Evolutionary conservation across 2,113 vertebrate species (phyloP), one percentile per base, ranked within the genome.

Genomic region (Terrapene triunguis): DNA sequence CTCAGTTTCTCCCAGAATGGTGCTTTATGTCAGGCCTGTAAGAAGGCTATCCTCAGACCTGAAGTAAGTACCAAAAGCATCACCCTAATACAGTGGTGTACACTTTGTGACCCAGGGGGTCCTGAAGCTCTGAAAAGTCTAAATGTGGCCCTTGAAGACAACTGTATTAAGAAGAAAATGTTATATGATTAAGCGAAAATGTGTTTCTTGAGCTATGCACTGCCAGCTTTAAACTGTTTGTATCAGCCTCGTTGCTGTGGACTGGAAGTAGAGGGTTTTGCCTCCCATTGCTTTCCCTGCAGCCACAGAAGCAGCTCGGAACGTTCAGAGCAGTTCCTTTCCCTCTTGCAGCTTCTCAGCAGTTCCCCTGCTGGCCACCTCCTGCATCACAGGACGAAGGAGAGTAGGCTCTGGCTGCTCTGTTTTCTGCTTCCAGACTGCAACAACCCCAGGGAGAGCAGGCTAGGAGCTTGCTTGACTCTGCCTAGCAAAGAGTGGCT

Each of bases 21-120:
- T 38, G 99, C 99, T 54, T 97, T 99, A 90, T 99, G 99, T 98
- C 99, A 99, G 22, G 98, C 98, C 94, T 99, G 99, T 97, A 97
- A 94, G 97, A 98, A 99, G 90, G 99, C 99, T 47, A 98, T 98
- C 1, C 98, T 99, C 94, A 98, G 98, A 92, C 98, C 98, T 21
- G 99, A 99, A 99, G 99, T 99, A 98, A 97, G 97, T 96, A 50
- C 3, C 59, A n/a, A 76, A 8, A 32, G n/a, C 19, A 53, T n/a
- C 11, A 55, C 86, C 29, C 38, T 72, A 21, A 72, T 81, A 32
- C 2, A 38, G 19, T 38, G 10, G 4, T 50, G 22, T 78, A 25
- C 24, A 78, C 6, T 44, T 47, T 44, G 22, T 44, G 22, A 44
- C 44, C 42, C 10, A 8, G 9, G 16, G 65, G 44, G 89, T 83